Evolutionary conservation across 2,797 vertebrate genomes (phyloP), one percentile per base, ranked within the genome.

Genomic region (Gambusia yucatana): DNA sequence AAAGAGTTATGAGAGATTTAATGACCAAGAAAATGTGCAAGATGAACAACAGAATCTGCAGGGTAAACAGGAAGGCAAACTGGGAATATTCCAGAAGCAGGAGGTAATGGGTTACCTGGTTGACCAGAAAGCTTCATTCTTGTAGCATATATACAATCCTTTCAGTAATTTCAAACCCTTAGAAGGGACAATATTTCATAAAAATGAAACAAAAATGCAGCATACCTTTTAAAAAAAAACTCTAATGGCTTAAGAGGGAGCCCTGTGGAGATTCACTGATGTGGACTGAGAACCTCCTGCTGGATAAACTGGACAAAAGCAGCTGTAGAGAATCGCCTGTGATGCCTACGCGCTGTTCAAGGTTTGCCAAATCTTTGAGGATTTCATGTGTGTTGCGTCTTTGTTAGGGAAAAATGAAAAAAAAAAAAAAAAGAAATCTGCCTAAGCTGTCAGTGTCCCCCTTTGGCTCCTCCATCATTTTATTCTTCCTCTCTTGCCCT

Each of bases 381-480:
- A 52, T 70, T 79, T 5, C 16, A 1, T 5, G 0, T 22, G 28
- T 48, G 14, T 25, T 41, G 6, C 39, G 8, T 74, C 36, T 44
- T 76, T 22, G 10, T 52, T 80, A 47, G 77, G 50, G 6, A 10
- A 5, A 22, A 55, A 22, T 0, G 2, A 33, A 33, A 33, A 33
- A 33, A 33, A 33, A 3, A 10, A n/a, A 4, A 2, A 28, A 2
- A 14, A 48, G 72, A 76, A 73, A 63, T 39, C 48, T 20, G 77
- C 46, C 78, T 43, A 28, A 28, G 44, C 74, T 80, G 65, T 73
- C 61, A 20, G 47, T 41, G 22, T 22, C 75, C 44, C 44, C 36
- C 13, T 3, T 69, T 67, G 8, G 78, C 44, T 39, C 79, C 69
- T 77, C 81, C 33, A 75, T 85, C 83, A 67, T 77, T 87, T 86